Evolutionary conservation across 2,888 invertebrate genomes (phyloP).

Genomic region (Neuroscelio doddi): DNA sequence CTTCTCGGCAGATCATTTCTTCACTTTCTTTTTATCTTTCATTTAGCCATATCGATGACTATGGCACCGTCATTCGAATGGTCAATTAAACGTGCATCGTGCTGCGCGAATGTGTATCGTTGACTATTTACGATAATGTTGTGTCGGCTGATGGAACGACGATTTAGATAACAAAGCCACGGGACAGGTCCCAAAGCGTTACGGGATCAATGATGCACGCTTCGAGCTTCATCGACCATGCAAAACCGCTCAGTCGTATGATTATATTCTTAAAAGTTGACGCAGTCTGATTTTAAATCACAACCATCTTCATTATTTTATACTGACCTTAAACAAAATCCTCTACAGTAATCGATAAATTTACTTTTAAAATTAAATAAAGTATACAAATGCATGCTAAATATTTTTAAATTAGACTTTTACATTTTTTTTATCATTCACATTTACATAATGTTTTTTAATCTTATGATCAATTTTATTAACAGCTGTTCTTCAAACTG

Average conservation of each 20-base stretch:
- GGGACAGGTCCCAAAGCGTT: constrained; percentile 47
- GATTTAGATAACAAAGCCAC: constrained; percentile 54
- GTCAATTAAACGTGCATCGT: constrained; percentile 56
- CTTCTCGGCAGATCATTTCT: constrained; percentile 33
- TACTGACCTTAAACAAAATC: not conserved
- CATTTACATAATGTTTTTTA: no score
- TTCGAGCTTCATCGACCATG: constrained; percentile 43
- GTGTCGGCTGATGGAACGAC: constrained; percentile 49
- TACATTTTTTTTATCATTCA: not conserved
- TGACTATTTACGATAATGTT: constrained; percentile 56
- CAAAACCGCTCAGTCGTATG: constrained; percentile 42
- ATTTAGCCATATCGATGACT: constrained; percentile 48
- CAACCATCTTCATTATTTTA: not conserved
- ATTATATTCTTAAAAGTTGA: constrained; percentile 45
- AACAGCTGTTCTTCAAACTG: no score
- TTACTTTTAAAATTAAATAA: no score
- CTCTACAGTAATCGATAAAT: no score
- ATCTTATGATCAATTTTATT: no score
- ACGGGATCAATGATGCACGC: constrained; percentile 46
- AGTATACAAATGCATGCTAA: no score
- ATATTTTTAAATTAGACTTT: no score
- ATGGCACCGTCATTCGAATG: constrained; percentile 56
- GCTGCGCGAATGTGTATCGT: constrained; percentile 50
- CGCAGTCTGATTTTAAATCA: constrained; percentile 7
- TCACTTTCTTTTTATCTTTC: constrained; percentile 45